A percentile compares a stretch with the other conserved stretches of the same genome.
These are phyloP conservation scores for Koerneria pararmatus DNA, from an alignment of 2,888 invertebrate genomes.

Conservation along the genomic window DNA sequence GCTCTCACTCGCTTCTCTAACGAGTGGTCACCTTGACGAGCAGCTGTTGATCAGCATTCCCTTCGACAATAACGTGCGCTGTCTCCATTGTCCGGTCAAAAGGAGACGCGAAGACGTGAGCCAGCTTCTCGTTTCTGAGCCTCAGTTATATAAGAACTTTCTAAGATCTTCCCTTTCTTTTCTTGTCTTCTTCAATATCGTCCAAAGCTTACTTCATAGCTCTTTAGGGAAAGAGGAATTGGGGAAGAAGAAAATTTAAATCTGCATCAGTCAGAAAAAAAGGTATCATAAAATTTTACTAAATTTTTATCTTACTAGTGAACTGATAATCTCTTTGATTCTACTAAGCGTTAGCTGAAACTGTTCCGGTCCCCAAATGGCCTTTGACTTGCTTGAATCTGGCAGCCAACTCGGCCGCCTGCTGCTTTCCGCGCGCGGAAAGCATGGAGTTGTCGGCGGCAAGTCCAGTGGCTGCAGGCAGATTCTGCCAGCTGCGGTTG, in stretches of 20 bases:
- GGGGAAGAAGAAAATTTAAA: too few species aligned
- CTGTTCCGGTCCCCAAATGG: too few species aligned
- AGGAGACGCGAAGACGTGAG: constrained; percentile 52
- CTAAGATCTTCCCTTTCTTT: too few species aligned
- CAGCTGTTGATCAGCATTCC: constrained; percentile 29
- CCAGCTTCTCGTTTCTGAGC: constrained; percentile 42
- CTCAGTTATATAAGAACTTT: constrained; percentile 28
- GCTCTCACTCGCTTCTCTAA: neutral
- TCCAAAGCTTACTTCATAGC: too few species aligned
- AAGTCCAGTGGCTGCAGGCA: constrained; percentile 27
- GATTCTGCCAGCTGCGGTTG: constrained; percentile 23
- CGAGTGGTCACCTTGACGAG: constrained; percentile 42
- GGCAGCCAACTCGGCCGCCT: constrained; percentile 43
- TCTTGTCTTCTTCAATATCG: too few species aligned
- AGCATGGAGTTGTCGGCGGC: constrained; percentile 50
- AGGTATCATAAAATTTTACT: neutral
- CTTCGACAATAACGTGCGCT: constrained; percentile 38
- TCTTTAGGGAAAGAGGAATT: too few species aligned
- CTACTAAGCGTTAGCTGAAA: constrained; percentile 14
- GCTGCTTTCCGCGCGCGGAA: constrained; percentile 43
- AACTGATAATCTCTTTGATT: constrained; percentile 7
- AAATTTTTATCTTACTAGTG: neutral
- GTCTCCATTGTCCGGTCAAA: constrained; percentile 56
- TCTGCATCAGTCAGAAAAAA: neutral
- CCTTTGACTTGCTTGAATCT: constrained; percentile 25